These are phyloP conservation scores for Gallinago jamesoni DNA, from an alignment of 2,113 vertebrate species.

Conservation along the genomic window DNA sequence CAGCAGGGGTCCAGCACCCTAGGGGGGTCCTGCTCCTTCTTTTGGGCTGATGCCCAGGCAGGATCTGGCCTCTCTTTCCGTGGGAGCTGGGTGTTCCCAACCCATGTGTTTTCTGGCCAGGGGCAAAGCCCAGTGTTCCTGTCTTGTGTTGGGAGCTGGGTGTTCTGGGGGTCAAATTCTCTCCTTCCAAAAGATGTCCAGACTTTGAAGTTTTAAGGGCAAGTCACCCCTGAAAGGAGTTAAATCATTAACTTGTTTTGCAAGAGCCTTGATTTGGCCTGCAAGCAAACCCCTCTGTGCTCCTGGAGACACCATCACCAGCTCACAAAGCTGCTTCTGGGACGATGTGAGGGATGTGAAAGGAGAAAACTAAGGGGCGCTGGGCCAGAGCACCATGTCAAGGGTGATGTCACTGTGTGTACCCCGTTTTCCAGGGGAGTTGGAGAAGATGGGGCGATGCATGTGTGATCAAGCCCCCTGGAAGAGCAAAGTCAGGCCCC, in stretches of 20 bases:
- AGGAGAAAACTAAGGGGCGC: background rate
- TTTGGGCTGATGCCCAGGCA: background rate
- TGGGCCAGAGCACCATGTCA: background rate
- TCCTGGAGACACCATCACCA: background rate
- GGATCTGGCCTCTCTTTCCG: accelerated
- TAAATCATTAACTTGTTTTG: conserved; percentile 57
- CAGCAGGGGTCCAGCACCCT: background rate
- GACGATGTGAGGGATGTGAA: background rate
- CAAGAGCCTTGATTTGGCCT: background rate
- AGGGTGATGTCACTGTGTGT: accelerated
- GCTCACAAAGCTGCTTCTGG: background rate
- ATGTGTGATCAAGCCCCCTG: background rate
- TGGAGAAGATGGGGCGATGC: background rate
- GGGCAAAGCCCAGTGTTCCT: background rate
- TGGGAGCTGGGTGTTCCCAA: accelerated
- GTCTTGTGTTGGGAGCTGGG: background rate
- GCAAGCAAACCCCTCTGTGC: background rate
- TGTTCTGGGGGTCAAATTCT: background rate
- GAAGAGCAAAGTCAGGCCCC: background rate
- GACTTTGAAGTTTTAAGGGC: conserved; percentile 24
- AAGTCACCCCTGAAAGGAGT: background rate
- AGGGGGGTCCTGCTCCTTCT: background rate
- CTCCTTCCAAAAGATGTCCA: background rate
- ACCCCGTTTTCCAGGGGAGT: background rate
- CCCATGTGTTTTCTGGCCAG: accelerated